Evolutionary conservation across 2,113 vertebrate genomes (phyloP), one percentile per base, ranked within the genome.

Genomic region (Pangasianodon gigas): DNA sequence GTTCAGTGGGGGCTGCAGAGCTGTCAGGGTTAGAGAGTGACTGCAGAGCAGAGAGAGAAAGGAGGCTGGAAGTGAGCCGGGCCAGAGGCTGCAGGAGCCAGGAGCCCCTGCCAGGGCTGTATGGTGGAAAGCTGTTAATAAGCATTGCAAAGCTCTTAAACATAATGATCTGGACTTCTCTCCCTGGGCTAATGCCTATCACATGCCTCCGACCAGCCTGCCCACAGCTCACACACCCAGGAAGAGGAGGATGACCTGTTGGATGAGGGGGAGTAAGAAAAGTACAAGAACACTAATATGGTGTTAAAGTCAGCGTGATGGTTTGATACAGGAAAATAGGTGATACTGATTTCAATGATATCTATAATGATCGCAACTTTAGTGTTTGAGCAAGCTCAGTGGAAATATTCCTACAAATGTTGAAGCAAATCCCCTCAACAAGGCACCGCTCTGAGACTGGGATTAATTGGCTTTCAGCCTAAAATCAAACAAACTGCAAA

Each of bases 121-220:
- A 95, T 91, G 95, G 95, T 96, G 96, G 94, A 95, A 94, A 96
- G 95, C 95, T 96, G 95, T 96, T 96, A 96, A 97, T 95, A 86
- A 96, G 94, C 95, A 96, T 96, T 97, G 95, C 96, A 95, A 95
- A 95, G 92, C 93, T 94, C 95, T 96, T 96, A 95, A 96, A 94
- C 90, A 93, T 94, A 94, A 97, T 96, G 93, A 93, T 95, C 94
- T 95, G 94, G 94, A 92, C 94, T 95, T 95, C 93, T 95, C 92
- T 92, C 94, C 94, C 92, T 93, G 91, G 94, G 94, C 93, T 95
- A 95, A 96, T 89, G 69, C 87, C 86, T 95, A 96, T 95, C 94
- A 91, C 94, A 94, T 94, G 94, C 89, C 89, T 91, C 87, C 85
- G 56, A 87, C 90, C 93, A 89, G 77, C 80, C 82, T 83, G 90